Conservation (phyloP, 1,140 invertebrate genomes). For the Bilobella aurantiaca region DNA sequence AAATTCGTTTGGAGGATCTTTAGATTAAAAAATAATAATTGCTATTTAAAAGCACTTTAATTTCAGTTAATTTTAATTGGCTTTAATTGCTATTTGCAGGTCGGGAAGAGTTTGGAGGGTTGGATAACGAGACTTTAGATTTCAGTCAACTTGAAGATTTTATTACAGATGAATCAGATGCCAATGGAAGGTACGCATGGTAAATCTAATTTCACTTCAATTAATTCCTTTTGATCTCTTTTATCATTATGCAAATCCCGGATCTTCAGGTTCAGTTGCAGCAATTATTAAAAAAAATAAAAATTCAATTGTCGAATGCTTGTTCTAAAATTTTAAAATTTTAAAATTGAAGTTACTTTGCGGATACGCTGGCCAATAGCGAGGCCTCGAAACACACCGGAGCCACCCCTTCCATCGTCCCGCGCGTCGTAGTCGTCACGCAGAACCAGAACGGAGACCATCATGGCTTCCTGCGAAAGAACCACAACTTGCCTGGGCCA, state of each 20-base stretch:
- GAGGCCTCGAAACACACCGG: conserved; percentile 39
- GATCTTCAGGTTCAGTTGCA: not conserved
- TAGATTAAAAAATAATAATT: too few relatives aligned
- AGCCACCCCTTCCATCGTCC: not conserved
- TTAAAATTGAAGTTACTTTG: conserved; percentile 45
- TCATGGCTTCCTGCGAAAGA: conserved; percentile 6
- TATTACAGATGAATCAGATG: conserved; percentile 57
- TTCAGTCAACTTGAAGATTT: conserved; percentile 68
- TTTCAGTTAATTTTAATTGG: not conserved
- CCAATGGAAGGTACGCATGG: conserved; percentile 39
- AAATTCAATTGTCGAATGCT: not conserved
- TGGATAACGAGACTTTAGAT: conserved; percentile 67
- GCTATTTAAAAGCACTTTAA: too few relatives aligned
- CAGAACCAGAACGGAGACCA: conserved; percentile 5
- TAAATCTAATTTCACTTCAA: not conserved
- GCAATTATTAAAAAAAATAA: not conserved
- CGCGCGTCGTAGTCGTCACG: conserved; percentile 36
- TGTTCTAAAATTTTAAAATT: not conserved
- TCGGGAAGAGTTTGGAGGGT: conserved; percentile 61
- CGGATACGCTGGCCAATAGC: conserved; percentile 48
- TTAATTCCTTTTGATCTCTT: conserved; percentile 9
- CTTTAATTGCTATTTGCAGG: conserved; percentile 40
- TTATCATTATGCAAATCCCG: not conserved
- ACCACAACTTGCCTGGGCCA: not conserved
- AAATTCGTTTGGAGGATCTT: too few relatives aligned